Base-by-base conservation (phyloP, 35 echinoderm and acorn worm species). In the Chiridota heheva region DNA sequence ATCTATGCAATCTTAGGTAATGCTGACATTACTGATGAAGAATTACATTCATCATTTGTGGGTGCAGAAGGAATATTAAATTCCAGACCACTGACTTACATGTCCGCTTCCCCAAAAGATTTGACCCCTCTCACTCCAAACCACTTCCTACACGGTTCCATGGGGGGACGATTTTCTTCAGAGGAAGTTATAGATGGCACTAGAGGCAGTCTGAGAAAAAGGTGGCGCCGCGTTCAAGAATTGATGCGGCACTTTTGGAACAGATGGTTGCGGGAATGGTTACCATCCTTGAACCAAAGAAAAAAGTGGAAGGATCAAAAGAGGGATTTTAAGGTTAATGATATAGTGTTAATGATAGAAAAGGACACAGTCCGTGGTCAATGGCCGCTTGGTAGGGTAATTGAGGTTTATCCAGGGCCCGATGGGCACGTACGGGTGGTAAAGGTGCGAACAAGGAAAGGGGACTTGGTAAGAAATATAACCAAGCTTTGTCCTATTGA, bases 21-120 rank as follows among this genome's bases (percentile, higher is more conserved):
- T 4, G 77, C 77, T 22, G 77, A 81, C 39, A 42, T 81, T 12
- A 69, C 80, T 30, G 78, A 67, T 35, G 37, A 82, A 82, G 78
- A 67, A 36, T 8, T 67, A 8, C n/a, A 67, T 13, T 45, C 39
- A 26, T 58, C 60, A 5, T 81, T 81, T 46, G 60, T 47, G 12
- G 37, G 67, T 5, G 67, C 67, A 42, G 67, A 71, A 37, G 67
- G 35, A 42, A 3, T 71, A 43, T 17, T 71, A 71, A 71, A 71
- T 25, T 71, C 37, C 5, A 40, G 67, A 42, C 67, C 67, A 28
- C 31, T 63, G 27, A 68, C 64, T 4, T 68, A 68, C 35, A 29
- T 36, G n/a, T 33, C 64, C 4, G 64, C 7, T 5, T 5, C 3
- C 6, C 7, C 7, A 26, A 29, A 68, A 5, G 64, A 68, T 20